Evolutionary conservation across 2,797 vertebrate species (phyloP).

Genomic region (Valencia hispanica): DNA sequence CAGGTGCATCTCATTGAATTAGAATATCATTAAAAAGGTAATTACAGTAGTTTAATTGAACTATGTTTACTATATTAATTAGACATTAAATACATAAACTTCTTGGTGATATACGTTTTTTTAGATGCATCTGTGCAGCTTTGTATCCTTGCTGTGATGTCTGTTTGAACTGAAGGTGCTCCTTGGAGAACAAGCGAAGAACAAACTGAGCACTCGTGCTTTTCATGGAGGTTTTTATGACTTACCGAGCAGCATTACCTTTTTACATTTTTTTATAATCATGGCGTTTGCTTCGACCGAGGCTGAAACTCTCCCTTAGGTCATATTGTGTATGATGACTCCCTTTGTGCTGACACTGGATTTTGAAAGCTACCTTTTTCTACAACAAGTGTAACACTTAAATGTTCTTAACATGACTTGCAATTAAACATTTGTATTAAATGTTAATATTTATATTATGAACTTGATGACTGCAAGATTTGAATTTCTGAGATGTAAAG

Average conservation of each 20-base stretch:
- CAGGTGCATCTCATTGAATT: neutral
- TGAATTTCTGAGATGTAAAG: neutral
- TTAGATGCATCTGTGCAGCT: neutral
- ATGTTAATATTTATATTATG: slow-evolving; percentile 66
- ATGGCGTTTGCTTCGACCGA: neutral
- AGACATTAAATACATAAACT: neutral
- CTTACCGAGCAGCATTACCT: neutral
- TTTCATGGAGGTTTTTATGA: slow-evolving; percentile 23
- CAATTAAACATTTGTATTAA: slow-evolving; percentile 51
- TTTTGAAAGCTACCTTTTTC: slow-evolving; percentile 41
- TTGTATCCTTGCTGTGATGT: neutral
- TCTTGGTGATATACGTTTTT: neutral
- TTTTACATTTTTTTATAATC: slow-evolving; percentile 19
- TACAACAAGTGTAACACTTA: slow-evolving; percentile 43
- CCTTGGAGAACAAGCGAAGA: neutral
- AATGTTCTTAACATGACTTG: slow-evolving; percentile 58
- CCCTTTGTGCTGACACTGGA: slow-evolving; percentile 9
- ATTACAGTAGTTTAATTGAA: neutral
- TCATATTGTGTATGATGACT: slow-evolving; percentile 3
- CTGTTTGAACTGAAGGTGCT: neutral
- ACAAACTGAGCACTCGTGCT: slow-evolving; percentile 1
- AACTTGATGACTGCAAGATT: slow-evolving; percentile 32
- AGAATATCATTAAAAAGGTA: neutral
- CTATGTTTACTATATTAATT: neutral
- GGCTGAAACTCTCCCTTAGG: neutral